phyloP scores from a whole-genome alignment of 2,888 invertebrate genomes.

The Calliphora vomitoria region DNA sequence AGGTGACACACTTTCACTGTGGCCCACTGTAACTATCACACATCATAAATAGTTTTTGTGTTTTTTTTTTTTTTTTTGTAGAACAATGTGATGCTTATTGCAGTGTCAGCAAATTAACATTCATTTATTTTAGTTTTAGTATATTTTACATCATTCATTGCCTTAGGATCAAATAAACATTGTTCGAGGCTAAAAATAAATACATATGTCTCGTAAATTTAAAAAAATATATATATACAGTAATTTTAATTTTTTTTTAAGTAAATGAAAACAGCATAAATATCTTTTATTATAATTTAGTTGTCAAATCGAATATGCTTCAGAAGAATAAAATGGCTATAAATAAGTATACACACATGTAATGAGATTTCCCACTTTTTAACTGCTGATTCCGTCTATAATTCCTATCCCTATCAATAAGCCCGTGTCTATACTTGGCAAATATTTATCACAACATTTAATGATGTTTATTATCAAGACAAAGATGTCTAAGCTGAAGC shows the following conservation, averaged over 20 bases:
- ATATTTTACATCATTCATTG: slow-evolving; percentile 65
- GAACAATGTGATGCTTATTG: slow-evolving; percentile 59
- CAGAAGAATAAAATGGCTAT: neutral
- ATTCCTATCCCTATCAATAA: too few species aligned
- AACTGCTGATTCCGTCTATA: too few species aligned
- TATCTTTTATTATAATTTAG: neutral
- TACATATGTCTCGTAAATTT: slow-evolving; percentile 4
- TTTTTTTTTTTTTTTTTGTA: neutral
- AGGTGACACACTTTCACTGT: neutral
- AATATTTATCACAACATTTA: too few species aligned
- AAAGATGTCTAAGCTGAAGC: too few species aligned
- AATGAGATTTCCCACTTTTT: too few species aligned
- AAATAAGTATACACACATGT: too few species aligned
- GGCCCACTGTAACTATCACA: neutral
- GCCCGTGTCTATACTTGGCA: too few species aligned
- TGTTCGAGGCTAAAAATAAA: slow-evolving; percentile 54
- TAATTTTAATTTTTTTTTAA: too few species aligned
- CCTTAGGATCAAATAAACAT: slow-evolving; percentile 61
- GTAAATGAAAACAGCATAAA: neutral
- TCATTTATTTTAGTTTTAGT: slow-evolving; percentile 62
- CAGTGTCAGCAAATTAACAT: slow-evolving; percentile 73
- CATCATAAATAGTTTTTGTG: neutral
- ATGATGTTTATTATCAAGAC: too few species aligned
- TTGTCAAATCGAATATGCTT: neutral
- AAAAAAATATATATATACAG: neutral